A percentile compares a stretch with the other conserved stretches of the same genome.
Evolutionary conservation across 2,888 invertebrate species (phyloP).

Genomic region (Scelioninae gen. 2): DNA sequence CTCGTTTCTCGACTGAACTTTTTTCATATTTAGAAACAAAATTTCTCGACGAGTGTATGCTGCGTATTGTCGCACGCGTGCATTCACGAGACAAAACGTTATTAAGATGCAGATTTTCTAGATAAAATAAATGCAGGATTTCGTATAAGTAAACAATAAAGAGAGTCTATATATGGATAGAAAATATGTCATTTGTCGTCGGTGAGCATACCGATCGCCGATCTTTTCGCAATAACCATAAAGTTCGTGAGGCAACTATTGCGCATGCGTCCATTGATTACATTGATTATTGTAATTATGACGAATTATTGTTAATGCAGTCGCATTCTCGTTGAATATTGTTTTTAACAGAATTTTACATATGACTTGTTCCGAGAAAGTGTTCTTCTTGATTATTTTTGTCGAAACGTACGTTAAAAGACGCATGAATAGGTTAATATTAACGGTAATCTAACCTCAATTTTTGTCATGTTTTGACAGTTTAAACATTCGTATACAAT

Average conservation of each 20-base stretch:
- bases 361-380: slow-evolving; percentile 29
- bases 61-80: too few relatives aligned
- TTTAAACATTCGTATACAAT: too few relatives aligned
- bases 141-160: slow-evolving; percentile 33
- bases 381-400: slow-evolving; percentile 20
- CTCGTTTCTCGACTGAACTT: too few relatives aligned
- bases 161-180: slow-evolving; percentile 12
- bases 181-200: slow-evolving; percentile 31
- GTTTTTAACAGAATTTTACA: slow-evolving; percentile 31
- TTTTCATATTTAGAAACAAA: too few relatives aligned
- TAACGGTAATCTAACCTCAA: too few relatives aligned
- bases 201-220: slow-evolving; percentile 25
- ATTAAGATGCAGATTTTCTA: slow-evolving; percentile 5
- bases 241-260: slow-evolving; percentile 35
- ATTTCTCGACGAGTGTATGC: too few relatives aligned
- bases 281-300: slow-evolving; percentile 46
- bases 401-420: too few relatives aligned
- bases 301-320: slow-evolving; percentile 37
- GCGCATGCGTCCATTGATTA: slow-evolving; percentile 40
- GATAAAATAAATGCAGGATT: slow-evolving; percentile 5
- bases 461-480: too few relatives aligned
- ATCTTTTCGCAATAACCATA: slow-evolving; percentile 40
- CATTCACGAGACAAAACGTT: too few relatives aligned
- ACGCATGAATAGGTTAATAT: too few relatives aligned
- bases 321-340: slow-evolving; percentile 33